Evolutionary conservation across 2,888 invertebrate genomes (phyloP), one percentile per base, ranked within the genome.

Genomic region (Frankliniella intonsa): DNA sequence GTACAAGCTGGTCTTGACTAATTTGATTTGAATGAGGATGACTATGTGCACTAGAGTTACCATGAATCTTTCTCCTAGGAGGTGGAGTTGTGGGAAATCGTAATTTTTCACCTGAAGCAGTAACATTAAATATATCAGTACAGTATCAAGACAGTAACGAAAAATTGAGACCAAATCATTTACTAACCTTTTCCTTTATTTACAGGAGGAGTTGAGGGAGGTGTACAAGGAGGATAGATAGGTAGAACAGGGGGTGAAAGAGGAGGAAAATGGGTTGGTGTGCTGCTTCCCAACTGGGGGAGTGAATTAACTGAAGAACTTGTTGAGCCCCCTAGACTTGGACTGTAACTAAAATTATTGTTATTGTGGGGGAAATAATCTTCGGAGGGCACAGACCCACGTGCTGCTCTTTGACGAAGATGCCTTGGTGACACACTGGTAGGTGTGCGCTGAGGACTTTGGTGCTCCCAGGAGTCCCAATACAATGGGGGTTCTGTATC

Each of bases 391-490:
- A 92, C 90, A 50, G 91, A 91, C 83, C 90, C 90, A 84, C 91
- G 88, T 14, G 90, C 88, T 7, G 88, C 88, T 83, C 91, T 88
- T 12, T 89, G 89, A 84, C 88, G 89, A 84, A 88, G 88, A 85
- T 86, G 88, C 82, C 90, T 88, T 50, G 90, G 91, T 84, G 90
- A 90, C 10, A 84, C 69, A 76, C 69, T 76, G 2, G 69, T 25
- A 12, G 69, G 69, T 25, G 69, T 25, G 2, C 69, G 69, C 25
- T 76, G 87, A 85, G 89, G 91, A 81, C 83, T 81, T 86, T 92
- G 93, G 81, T 94, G 90, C 88, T 97, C 96, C 96, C 96, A 97
- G 11, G 96, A 97, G 88, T 97, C 97, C 97, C 97, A 98, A 89
- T 95, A 97, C 85, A 98, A 90, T 84, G 93, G 92, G 86, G 93